Conservation (phyloP, 2,888 invertebrate genomes). For the Incurvaria masculella region DNA sequence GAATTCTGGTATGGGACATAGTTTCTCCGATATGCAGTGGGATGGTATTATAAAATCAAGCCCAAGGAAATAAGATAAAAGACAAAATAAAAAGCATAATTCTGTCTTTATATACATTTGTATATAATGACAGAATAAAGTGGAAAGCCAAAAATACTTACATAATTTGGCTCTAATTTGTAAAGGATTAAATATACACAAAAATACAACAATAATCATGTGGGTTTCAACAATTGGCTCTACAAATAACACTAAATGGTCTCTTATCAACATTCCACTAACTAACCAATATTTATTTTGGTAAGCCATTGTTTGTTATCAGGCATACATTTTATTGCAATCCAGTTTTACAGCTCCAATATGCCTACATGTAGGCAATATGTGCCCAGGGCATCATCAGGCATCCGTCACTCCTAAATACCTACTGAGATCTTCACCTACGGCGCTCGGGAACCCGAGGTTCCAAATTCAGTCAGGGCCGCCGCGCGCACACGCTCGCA, state of each 20-base stretch:
- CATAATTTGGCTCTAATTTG: conserved; percentile 5
- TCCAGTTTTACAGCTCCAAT: no score
- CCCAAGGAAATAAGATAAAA: not conserved
- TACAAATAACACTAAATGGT: conserved; percentile 18
- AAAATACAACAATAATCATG: conserved; percentile 17
- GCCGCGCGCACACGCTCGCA: no score
- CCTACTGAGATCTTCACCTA: no score
- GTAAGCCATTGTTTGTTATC: no score
- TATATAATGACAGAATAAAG: not conserved
- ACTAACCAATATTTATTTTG: no score
- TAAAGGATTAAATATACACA: conserved; percentile 14
- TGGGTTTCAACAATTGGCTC: conserved; percentile 19
- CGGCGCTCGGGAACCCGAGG: no score
- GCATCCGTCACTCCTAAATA: no score
- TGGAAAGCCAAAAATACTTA: not conserved
- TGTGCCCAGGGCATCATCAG: no score
- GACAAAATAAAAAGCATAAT: not conserved
- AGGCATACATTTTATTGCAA: no score
- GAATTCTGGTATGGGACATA: not conserved
- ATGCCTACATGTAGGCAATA: no score
- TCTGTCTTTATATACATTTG: not conserved
- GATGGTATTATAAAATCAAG: not conserved
- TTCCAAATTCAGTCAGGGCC: no score
- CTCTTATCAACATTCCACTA: conserved; percentile 7
- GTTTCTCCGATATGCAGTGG: not conserved